Evolutionary conservation across 2,888 invertebrate species (phyloP), one percentile per base, ranked within the genome.

Genomic region (Drosophila parthenogenetica): DNA sequence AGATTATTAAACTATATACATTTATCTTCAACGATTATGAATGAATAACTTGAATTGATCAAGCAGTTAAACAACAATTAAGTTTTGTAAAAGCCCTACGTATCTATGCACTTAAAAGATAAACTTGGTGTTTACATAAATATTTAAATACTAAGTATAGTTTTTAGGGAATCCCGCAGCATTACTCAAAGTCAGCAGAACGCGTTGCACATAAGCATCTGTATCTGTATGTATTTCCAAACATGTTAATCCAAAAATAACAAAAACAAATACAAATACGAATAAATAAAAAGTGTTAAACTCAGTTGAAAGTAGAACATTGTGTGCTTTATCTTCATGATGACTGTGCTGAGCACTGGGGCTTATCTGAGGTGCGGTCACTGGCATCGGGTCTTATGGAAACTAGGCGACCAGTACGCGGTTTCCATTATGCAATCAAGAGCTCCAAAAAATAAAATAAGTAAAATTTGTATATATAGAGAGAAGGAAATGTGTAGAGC

Each of bases 191-290:
- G 42, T 46, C 63, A 66, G 53, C 32, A 29, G 42, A 58, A 54
- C 19, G 19, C 54, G 61, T 64, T 69, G 59, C 68, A 58, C 63
- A 60, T 68, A 53, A 84, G 45, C 22, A 55, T 55, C 5, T 37
- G 35, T 37, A 35, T 37, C 13, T 55, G 32, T 57, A 54, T 45
- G 85, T 82, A 82, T 82, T 69, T 77, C 57, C 86, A 71, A 69
- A 61, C 73, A 82, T 86, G 81, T 87, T 88, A 83, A 81, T 51
- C 81, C 55, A 50, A 69, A 77, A 32, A 8, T 19, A 69, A 35
- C 60, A 70, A 73, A 76, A 65, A 82, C 22, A 2, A 22, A 29
- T 29, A 29, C 29, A 29, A 29, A 29, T 29, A 29, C 29, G 29
- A 53, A 66, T 51, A 69, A 77, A 55, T 11, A 29, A 29, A 53